Evolutionary conservation across 30 jellyfish, hydroid and myxozoan species (phyloP).

Genomic region (Aurelia sp.): DNA sequence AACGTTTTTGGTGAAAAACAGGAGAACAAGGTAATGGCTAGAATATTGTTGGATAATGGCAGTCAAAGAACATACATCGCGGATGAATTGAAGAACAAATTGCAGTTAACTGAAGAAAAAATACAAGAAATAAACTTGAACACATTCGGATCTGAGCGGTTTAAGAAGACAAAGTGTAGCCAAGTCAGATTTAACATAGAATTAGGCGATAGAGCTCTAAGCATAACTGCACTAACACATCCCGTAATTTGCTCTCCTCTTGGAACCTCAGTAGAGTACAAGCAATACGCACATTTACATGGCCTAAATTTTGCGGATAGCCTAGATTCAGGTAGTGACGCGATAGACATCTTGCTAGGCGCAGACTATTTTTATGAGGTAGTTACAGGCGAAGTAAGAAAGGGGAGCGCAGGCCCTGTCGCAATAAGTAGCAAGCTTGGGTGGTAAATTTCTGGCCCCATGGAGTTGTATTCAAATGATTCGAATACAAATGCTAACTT

Average conservation of each 20-base stretch:
- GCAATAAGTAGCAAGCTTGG: constrained; percentile 43
- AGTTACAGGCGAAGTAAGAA: constrained; percentile 33
- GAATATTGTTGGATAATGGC: constrained; percentile 49
- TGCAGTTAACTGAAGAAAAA: constrained; percentile 1
- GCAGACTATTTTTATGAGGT: constrained; percentile 26
- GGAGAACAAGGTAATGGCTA: constrained; percentile 1
- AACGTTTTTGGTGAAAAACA: constrained; percentile 2
- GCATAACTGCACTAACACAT: not conserved
- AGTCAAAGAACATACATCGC: constrained; percentile 62
- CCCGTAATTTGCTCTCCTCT: constrained; percentile 11
- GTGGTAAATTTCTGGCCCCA: constrained; percentile 43
- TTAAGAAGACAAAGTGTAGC: constrained; percentile 10
- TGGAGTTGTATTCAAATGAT: not conserved
- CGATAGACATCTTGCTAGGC: constrained; percentile 25
- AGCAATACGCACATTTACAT: constrained; percentile 10
- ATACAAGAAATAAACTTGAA: constrained; percentile 23
- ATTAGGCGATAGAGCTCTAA: not conserved
- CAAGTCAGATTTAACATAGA: constrained; percentile 38
- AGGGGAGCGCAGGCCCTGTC: constrained; percentile 39
- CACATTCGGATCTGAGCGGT: constrained; percentile 48
- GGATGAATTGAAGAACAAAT: constrained; percentile 28
- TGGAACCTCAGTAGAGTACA: not conserved
- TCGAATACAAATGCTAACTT: constrained; percentile 8
- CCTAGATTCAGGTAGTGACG: not conserved
- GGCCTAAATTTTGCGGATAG: constrained; percentile 13